Percentiles rank a stretch among this genome's conserved stretches.
These are phyloP conservation scores for Pristionchus exspectatus DNA, from an alignment of 2,888 invertebrate genomes.

Conservation along the genomic window DNA sequence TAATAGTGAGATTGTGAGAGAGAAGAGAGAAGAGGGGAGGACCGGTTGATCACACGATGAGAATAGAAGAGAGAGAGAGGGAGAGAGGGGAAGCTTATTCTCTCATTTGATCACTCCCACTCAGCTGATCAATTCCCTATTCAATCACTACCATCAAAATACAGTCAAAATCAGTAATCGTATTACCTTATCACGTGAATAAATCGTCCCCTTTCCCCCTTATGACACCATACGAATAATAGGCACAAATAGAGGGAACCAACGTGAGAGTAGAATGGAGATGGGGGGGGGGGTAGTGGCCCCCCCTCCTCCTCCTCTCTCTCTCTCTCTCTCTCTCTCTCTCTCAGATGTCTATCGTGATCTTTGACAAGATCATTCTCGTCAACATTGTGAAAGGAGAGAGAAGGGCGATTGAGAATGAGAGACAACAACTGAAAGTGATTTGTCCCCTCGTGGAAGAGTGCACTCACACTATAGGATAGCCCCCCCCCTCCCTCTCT, in stretches of 20 bases:
- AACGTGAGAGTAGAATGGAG: conserved; percentile 7
- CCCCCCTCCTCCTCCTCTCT: too few relatives aligned
- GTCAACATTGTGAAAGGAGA: conserved; percentile 23
- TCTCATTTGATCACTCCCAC: not conserved
- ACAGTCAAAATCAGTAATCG: conserved; percentile 4
- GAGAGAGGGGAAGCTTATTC: conserved; percentile 48
- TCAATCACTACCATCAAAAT: conserved; percentile 22
- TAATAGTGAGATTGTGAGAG: conserved; percentile 53
- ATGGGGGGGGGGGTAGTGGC: not conserved
- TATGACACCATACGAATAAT: conserved; percentile 28
- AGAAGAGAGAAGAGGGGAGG: conserved; percentile 39
- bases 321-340: conserved; percentile 27
- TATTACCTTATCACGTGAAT: not conserved
- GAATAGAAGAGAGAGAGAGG: not conserved
- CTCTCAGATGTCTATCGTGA: not conserved
- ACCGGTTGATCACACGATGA: conserved; percentile 47
- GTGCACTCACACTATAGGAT: not conserved
- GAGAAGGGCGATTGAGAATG: not conserved
- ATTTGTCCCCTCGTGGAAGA: conserved; percentile 14
- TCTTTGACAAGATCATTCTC: not conserved
- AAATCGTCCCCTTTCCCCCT: not conserved
- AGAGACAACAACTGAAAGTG: not conserved
- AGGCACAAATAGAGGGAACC: conserved; percentile 2
- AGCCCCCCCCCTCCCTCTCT: not conserved
- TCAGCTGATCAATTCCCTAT: conserved; percentile 21